Evolutionary conservation across 2,888 invertebrate genomes (phyloP).

Genomic region (Sminthurides aquaticus): DNA sequence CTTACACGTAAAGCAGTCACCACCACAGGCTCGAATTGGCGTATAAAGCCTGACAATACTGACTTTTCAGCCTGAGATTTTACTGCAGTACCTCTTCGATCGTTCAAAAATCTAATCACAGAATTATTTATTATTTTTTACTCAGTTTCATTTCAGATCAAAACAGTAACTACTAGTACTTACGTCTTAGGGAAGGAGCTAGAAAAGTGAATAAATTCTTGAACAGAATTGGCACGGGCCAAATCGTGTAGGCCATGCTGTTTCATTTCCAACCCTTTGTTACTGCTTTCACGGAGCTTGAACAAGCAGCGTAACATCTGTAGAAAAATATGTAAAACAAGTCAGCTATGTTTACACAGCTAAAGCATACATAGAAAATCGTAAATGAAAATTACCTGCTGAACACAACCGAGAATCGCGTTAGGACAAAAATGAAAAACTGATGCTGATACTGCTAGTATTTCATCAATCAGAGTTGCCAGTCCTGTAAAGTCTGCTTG

Average conservation of each 20-base stretch:
- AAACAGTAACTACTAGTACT: slow-evolving; percentile 8
- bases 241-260: not conserved
- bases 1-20: slow-evolving; percentile 79
- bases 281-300: not conserved
- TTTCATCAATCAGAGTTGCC: slow-evolving; percentile 62
- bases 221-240: not conserved
- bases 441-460: slow-evolving; percentile 64
- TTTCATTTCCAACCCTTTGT: not conserved
- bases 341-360: not conserved
- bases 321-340: slow-evolving; percentile 1
- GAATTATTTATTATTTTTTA: slow-evolving; percentile 1
- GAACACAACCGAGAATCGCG: slow-evolving; percentile 64
- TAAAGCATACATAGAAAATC: slow-evolving; percentile 13
- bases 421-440: slow-evolving; percentile 65
- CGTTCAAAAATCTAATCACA: slow-evolving; percentile 5
- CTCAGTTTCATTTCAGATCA: not conserved
- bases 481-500: slow-evolving; percentile 35
- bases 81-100: slow-evolving; percentile 18
- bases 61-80: slow-evolving; percentile 51
- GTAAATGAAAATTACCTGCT: slow-evolving; percentile 53
- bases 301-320: slow-evolving; percentile 18
- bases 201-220: slow-evolving; percentile 17
- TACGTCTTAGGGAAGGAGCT: slow-evolving; percentile 21
- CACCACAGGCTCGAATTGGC: slow-evolving; percentile 89
- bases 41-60: slow-evolving; percentile 68